Base-by-base conservation (phyloP, 1,140 invertebrate genomes). In the Augochlora pura region DNA sequence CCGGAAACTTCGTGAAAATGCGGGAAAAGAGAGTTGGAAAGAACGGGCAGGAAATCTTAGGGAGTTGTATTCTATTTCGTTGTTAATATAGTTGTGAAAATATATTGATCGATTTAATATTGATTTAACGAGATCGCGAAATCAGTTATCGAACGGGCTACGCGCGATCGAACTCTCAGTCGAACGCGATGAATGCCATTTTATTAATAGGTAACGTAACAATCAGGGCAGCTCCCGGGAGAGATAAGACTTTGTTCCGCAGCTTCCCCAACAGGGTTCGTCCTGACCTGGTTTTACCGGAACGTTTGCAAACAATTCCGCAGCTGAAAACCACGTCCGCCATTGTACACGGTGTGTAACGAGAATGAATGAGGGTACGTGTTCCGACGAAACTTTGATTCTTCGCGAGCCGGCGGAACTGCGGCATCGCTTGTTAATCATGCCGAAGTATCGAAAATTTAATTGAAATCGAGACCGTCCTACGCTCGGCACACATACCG, bases 201-300 rank as follows among this genome's bases (percentile, higher is more conserved):
- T 86, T 82, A 82, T 86, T 82, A 79, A 70, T 74, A 82, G 75
- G 70, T 67, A 74, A 85, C 69, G 38, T 62, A 78, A 86, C 80
- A 85, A 82, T 82, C 70, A 74, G 81, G 60, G 63, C 70, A 69
- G 74, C 65, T 60, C 60, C 57, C 49, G 52, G 52, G 62, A 21
- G 49, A 86, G 83, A 85, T 82, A 85, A 86, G 72, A 86, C 73
- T 86, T 85, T 86, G 81, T 87, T 82, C 49, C 70, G 78, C 68
- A 62, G 77, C 70, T 73, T 21, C 54, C n/a, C 39, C 21, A 73
- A 79, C 70, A 79, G 62, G 57, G 72, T 76, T 76, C 70, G 60
- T 80, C 60, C 75, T 83, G 85, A 75, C 85, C 85, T 83, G 84
- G 68, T 87, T 87, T 87, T 78, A 83, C 71, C 38, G 32, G n/a